phyloP scores from a whole-genome alignment of 2,113 vertebrate genomes.

The human (Homo sapiens) region GRCh38 chrX:111227001-111227500 shows the following conservation, averaged over 20 bases:
- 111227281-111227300: constrained; percentile 99
- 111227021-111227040: constrained; percentile 88
- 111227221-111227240: constrained; percentile 95
- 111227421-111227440: not conserved
- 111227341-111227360: constrained; percentile 87
- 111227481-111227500: not conserved
- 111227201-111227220: constrained; percentile 86
- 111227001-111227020: constrained; percentile 85
- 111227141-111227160: constrained; percentile 93
- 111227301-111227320: constrained; percentile 98
- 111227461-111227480: not conserved
- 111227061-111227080: constrained; percentile 92
- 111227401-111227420: not conserved
- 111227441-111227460: not conserved
- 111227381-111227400: not conserved
- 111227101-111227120: constrained; percentile 87
- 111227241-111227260: constrained; percentile 99
- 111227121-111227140: constrained; percentile 80
- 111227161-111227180: constrained; percentile 88
- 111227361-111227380: not conserved
- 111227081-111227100: constrained; percentile 96
- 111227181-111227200: constrained; percentile 89
- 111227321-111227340: constrained; percentile 94
- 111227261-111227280: constrained; percentile 99
- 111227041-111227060: constrained; percentile 91